phyloP scores from a whole-genome alignment of 2,888 invertebrate genomes.

The Teleogryllus oceanicus region DNA sequence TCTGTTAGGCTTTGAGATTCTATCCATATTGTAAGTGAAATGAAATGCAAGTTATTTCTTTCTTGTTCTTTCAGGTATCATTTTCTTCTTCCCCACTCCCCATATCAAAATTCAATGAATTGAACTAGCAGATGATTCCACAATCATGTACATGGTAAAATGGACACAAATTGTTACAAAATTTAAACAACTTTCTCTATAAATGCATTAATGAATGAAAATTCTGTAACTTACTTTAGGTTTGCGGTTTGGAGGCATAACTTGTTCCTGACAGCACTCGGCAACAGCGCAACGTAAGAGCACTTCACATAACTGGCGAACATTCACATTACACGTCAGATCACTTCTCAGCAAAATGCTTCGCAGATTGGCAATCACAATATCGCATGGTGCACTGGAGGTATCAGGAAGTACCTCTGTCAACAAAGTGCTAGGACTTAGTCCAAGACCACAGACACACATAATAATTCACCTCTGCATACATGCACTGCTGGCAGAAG shows the following conservation, averaged over 20 bases:
- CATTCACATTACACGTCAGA: slow-evolving; percentile 10
- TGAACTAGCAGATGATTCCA: not conserved
- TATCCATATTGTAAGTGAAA: too few relatives aligned
- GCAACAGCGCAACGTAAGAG: slow-evolving; percentile 34
- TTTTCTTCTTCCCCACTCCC: too few relatives aligned
- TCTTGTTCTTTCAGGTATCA: too few relatives aligned
- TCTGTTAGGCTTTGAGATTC: too few relatives aligned
- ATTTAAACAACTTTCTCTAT: not conserved
- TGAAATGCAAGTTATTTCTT: too few relatives aligned
- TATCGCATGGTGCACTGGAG: not conserved
- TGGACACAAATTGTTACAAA: too few relatives aligned
- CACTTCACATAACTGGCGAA: slow-evolving; percentile 35
- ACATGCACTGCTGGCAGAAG: not conserved
- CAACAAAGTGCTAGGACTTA: not conserved
- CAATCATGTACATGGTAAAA: too few relatives aligned
- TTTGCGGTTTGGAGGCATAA: slow-evolving; percentile 53
- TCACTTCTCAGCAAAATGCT: slow-evolving; percentile 9
- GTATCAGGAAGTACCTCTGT: not conserved
- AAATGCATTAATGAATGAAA: not conserved
- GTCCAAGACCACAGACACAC: not conserved
- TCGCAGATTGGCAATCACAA: not conserved
- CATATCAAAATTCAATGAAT: not conserved
- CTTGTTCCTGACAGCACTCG: slow-evolving; percentile 46
- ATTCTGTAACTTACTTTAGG: slow-evolving; percentile 51
- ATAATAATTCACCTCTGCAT: not conserved